A percentile compares a stretch with the other conserved stretches of the same genome.
Evolutionary conservation across 2,113 vertebrate species (phyloP).

Genomic region (Pipra filicauda): DNA sequence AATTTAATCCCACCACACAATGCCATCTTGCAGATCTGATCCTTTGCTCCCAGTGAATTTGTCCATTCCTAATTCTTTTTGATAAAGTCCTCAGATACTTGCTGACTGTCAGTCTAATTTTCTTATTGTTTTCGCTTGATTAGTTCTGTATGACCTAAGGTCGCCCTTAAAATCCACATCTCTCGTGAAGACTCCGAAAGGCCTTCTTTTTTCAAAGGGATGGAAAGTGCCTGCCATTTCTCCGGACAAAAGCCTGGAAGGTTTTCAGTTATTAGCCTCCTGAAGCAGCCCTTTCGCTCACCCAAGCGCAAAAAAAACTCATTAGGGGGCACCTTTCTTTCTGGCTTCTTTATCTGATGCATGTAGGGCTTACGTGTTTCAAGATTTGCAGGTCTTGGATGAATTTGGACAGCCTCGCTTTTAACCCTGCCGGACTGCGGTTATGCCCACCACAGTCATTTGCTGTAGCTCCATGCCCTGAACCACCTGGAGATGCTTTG

Average conservation of each 20-base stretch:
- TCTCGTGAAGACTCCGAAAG: conserved; percentile 79
- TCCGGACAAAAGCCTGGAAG: conserved; percentile 82
- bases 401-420: conserved; percentile 43
- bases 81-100: conserved; percentile 86
- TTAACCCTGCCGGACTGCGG: conserved; percentile 26
- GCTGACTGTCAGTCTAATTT: conserved; percentile 84
- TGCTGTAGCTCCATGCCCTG: not conserved
- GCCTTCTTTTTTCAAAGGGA: conserved; percentile 77
- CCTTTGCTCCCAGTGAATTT: conserved; percentile 76
- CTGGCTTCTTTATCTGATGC: conserved; percentile 69
- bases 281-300: conserved; percentile 81
- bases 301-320: conserved; percentile 89
- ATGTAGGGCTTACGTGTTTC: conserved; percentile 74
- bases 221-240: conserved; percentile 80
- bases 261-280: conserved; percentile 73
- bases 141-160: conserved; percentile 87
- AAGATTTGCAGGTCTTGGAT: conserved; percentile 75
- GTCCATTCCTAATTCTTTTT: conserved; percentile 80
- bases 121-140: conserved; percentile 87
- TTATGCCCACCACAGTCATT: not conserved
- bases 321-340: conserved; percentile 84
- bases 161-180: conserved; percentile 86
- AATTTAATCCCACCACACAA: conserved; percentile 81
- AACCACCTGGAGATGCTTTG: not conserved
- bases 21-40: conserved; percentile 79